Percentiles rank a stretch among this genome's conserved stretches.
Conservation (phyloP, 1,140 invertebrate species). For the Brachystomella parvula region DNA sequence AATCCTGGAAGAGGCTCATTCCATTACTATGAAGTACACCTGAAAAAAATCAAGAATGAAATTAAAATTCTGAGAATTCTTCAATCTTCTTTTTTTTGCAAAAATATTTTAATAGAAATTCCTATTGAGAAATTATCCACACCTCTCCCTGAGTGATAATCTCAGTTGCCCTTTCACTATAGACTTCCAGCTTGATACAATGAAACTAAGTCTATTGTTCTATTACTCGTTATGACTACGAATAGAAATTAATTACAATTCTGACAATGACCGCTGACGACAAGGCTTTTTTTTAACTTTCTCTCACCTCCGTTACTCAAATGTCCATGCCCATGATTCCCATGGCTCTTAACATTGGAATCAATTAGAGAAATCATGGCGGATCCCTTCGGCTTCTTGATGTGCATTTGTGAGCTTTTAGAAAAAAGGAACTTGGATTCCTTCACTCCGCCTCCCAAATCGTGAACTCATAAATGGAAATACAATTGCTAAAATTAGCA, state of each 20-base stretch:
- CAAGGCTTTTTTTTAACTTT: neutral
- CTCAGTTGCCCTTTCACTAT: no score
- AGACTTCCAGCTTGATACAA: no score
- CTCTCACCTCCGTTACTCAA: neutral
- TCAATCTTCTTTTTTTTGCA: conserved; percentile 1
- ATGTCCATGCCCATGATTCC: neutral
- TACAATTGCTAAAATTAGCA: no score
- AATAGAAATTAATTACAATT: neutral
- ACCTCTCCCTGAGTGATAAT: neutral
- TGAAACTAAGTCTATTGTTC: no score
- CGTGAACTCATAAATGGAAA: no score
- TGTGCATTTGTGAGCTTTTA: conserved; percentile 11
- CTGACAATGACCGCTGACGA: neutral
- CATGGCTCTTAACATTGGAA: conserved; percentile 3
- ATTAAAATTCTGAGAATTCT: conserved; percentile 9
- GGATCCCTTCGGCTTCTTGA: conserved; percentile 8
- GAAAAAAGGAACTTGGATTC: neutral
- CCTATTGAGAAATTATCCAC: neutral
- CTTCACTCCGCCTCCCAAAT: no score
- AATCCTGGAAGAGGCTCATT: conserved; percentile 97
- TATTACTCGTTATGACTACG: no score
- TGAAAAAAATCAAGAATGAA: conserved; percentile 17
- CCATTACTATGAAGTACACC: conserved; percentile 37
- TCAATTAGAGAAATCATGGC: conserved; percentile 15
- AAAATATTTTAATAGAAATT: neutral